Conservation (phyloP, 2,113 vertebrate genomes). For the Bombycilla garrulus region DNA sequence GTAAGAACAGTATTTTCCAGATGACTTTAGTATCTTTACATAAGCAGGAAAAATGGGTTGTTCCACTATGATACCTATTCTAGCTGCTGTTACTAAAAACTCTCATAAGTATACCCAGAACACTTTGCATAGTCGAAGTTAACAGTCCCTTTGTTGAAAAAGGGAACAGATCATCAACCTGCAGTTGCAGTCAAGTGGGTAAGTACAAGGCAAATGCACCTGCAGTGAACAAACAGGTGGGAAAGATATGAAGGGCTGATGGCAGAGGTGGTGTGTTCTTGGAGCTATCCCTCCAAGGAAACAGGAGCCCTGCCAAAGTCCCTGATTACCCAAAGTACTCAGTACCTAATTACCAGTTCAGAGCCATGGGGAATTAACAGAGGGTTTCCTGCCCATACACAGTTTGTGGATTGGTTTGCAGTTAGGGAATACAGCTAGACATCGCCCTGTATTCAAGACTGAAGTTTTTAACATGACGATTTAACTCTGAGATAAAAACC, state of each 20-base stretch:
- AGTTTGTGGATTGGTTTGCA: background rate
- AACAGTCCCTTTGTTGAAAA: constrained; percentile 29
- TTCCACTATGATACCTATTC: background rate
- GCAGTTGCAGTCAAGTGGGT: background rate
- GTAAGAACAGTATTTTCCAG: constrained; percentile 35
- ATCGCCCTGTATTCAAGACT: background rate
- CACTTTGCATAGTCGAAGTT: constrained; percentile 24
- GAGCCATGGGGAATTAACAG: background rate
- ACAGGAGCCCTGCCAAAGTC: background rate
- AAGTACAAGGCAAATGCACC: background rate
- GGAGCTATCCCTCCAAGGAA: background rate
- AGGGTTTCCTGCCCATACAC: background rate
- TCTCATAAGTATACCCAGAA: background rate
- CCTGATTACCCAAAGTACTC: background rate
- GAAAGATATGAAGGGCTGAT: background rate
- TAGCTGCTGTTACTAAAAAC: constrained; percentile 25
- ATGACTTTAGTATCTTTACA: constrained; percentile 54
- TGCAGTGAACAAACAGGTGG: background rate
- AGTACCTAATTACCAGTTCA: background rate
- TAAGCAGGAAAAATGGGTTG: constrained; percentile 27
- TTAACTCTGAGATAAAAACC: background rate
- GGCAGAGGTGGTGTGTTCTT: background rate
- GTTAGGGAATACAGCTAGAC: background rate
- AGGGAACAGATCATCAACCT: constrained; percentile 4
- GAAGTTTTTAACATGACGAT: background rate